Percentiles rank a stretch among this genome's conserved stretches.
Conservation (phyloP, 2,888 invertebrate genomes). For the Cataglyphis cursor region DNA sequence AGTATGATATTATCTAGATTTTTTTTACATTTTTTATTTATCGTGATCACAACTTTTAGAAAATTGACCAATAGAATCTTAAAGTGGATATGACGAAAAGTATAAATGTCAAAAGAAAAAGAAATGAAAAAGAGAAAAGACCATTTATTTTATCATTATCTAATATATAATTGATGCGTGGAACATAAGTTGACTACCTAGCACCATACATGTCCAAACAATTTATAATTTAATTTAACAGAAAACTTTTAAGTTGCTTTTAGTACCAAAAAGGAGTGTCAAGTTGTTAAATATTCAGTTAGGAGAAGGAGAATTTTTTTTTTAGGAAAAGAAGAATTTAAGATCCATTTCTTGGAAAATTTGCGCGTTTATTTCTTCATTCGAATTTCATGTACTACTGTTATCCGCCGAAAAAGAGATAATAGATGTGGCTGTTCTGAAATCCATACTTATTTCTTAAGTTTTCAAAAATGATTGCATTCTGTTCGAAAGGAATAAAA, state of each 20-base stretch:
- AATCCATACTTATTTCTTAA: neutral
- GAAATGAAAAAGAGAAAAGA: neutral
- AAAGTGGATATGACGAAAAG: neutral
- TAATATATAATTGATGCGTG: neutral
- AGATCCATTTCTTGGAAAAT: neutral
- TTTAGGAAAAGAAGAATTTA: neutral
- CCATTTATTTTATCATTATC: neutral
- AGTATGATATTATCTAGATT: slow-evolving; percentile 46
- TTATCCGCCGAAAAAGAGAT: neutral
- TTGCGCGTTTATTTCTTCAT: neutral
- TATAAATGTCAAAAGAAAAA: neutral
- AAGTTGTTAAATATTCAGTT: neutral
- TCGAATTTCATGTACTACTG: neutral
- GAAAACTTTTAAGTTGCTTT: neutral
- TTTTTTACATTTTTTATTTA: slow-evolving; percentile 24
- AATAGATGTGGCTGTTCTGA: slow-evolving; percentile 7
- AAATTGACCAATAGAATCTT: neutral
- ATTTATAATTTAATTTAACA: neutral
- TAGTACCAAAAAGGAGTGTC: neutral
- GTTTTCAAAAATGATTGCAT: neutral
- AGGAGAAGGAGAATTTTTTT: neutral
- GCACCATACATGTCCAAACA: neutral
- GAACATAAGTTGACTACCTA: neutral
- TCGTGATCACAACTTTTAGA: neutral
- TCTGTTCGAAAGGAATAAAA: slow-evolving; percentile 7